Evolutionary conservation across 2,113 vertebrate genomes (phyloP), one percentile per base, ranked within the genome.

Genomic region (Siphamia tubifer): DNA sequence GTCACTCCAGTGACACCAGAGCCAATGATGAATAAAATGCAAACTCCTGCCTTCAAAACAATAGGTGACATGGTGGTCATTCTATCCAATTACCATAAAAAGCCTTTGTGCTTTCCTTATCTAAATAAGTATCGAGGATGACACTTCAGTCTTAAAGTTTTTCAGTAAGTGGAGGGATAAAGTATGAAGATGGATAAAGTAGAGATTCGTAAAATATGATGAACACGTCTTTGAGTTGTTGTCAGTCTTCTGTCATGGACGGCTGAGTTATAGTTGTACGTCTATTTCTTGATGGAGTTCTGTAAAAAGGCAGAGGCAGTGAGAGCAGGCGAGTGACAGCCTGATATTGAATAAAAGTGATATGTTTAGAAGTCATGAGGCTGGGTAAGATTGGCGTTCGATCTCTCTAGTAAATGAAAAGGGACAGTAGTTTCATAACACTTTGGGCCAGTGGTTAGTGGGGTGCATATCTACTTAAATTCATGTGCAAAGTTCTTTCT

Each of bases 311-410:
- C 21, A 0, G 9, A 34, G 57, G 54, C 30, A n/a, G 19, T 15
- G 3, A 15, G 34, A 55, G 52, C 32, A 70, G 35, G 42, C 32
- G 27, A 70, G 62, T 51, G 57, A 68, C 72, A 77, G 31, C 21
- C 19, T 67, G 24, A 57, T 58, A 67, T 69, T 69, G 27, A 65
- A 62, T 51, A 57, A 56, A 36, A 76, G 40, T 40, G 40, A 80
- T 68, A 30, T 48, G 28, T 20, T 19, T 20, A 68, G 35, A 42
- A 38, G 52, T 48, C 58, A 55, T 35, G 31, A 11, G 25, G 24
- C 45, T 47, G 21, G 24, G 42, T 23, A 38, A 38, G 44, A 65
- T 58, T 4, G 4, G 32, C 12, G 39, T 69, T 58, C 23, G 10
- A 51, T 19, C 58, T 55, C 54, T 44, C 16, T n/a, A 6, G 51